Percentiles rank a stretch among this genome's conserved stretches.
Conservation (phyloP, 2,113 vertebrate species). For the Hyla sarda region DNA sequence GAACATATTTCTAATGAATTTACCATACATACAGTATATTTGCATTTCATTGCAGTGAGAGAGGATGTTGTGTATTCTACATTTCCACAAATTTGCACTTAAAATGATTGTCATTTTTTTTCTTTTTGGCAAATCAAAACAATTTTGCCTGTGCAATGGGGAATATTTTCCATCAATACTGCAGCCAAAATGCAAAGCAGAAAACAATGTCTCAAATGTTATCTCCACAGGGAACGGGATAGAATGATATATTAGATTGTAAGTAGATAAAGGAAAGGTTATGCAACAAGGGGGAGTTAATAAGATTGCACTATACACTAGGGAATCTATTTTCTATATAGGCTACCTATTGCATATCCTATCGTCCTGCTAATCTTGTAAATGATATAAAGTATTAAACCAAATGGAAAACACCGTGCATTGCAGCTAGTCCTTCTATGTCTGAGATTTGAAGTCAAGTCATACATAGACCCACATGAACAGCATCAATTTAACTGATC, state of each 20-base stretch:
- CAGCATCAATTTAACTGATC: neutral
- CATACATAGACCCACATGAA: neutral
- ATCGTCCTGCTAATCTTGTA: neutral
- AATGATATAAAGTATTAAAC: neutral
- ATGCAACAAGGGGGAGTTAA: slow-evolving; percentile 5
- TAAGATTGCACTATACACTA: slow-evolving; percentile 6
- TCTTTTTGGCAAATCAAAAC: neutral
- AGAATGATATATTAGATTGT: slow-evolving; percentile 21
- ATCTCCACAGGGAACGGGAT: slow-evolving; percentile 9
- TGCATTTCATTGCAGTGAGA: neutral
- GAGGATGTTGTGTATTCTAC: neutral
- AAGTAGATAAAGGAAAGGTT: slow-evolving; percentile 24
- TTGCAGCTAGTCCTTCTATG: neutral
- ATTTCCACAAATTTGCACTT: slow-evolving; percentile 13
- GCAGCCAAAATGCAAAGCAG: neutral
- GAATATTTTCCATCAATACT: neutral
- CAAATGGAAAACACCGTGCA: neutral
- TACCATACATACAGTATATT: neutral
- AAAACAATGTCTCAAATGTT: slow-evolving; percentile 20
- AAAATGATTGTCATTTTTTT: neutral
- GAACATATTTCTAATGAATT: slow-evolving; percentile 57
- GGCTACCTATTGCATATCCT: slow-evolving; percentile 8
- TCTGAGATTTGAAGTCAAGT: neutral
- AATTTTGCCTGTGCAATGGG: neutral
- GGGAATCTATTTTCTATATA: slow-evolving; percentile 1